phyloP scores from a whole-genome alignment of 2,797 vertebrate species.

The Cottoperca gobio region DNA sequence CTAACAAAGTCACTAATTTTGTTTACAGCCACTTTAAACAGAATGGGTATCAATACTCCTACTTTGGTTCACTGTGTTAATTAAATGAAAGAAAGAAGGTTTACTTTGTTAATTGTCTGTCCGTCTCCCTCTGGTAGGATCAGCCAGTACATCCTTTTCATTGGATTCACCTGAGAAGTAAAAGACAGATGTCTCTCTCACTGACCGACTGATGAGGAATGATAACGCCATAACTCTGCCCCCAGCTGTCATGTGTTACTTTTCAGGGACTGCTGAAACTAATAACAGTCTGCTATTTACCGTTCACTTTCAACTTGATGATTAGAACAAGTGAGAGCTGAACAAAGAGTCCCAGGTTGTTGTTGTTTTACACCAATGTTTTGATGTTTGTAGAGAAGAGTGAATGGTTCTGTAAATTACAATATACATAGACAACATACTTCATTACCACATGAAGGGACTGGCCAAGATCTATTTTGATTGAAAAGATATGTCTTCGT shows the following conservation, averaged over 20 bases:
- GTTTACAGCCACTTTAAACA: neutral
- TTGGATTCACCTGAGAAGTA: neutral
- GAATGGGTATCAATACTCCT: neutral
- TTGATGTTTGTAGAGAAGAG: neutral
- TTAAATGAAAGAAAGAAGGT: neutral
- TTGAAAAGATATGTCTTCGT: constrained; percentile 50
- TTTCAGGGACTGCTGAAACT: constrained; percentile 85
- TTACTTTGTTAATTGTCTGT: neutral
- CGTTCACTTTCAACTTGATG: constrained; percentile 84
- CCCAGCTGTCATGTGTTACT: constrained; percentile 86
- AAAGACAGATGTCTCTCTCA: neutral
- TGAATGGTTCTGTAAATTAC: constrained; percentile 8
- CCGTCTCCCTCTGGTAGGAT: constrained; percentile 42
- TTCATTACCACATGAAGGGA: constrained; percentile 40
- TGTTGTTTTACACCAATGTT: neutral
- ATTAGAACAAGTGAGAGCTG: constrained; percentile 89
- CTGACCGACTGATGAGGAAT: neutral
- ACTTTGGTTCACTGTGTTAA: neutral
- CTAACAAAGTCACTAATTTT: neutral
- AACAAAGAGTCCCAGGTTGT: neutral
- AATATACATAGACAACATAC: constrained; percentile 25
- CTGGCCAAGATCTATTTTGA: constrained; percentile 54
- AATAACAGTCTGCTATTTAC: constrained; percentile 84
- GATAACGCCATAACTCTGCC: constrained; percentile 44
- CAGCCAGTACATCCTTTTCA: constrained; percentile 69